A percentile compares a stretch with the other conserved stretches of the same genome.
These are phyloP conservation scores for Eutolmus rufibarbis DNA, from an alignment of 2,888 invertebrate genomes.

Conservation along the genomic window DNA sequence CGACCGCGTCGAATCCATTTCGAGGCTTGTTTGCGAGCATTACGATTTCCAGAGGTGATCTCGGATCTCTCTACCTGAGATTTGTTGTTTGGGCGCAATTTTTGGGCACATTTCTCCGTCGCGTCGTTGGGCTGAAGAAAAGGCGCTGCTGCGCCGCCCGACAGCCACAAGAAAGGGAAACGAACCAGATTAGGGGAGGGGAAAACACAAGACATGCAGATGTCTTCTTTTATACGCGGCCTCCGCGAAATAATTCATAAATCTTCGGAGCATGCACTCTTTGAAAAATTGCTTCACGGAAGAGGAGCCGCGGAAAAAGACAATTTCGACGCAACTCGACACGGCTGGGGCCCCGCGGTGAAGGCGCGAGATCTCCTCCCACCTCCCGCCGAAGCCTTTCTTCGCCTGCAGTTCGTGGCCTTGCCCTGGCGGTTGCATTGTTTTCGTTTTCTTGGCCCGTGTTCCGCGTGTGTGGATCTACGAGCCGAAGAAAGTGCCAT, in stretches of 20 bases:
- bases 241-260: slow-evolving; percentile 20
- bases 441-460: neutral
- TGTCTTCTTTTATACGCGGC: neutral
- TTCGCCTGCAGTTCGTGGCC: neutral
- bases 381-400: neutral
- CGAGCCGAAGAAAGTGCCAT: slow-evolving; percentile 13
- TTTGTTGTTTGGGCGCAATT: neutral
- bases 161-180: neutral
- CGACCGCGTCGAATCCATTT: neutral
- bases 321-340: slow-evolving; percentile 3
- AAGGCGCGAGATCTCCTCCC: neutral
- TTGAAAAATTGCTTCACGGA: slow-evolving; percentile 20
- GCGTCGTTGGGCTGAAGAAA: neutral
- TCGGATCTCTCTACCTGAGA: neutral
- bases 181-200: neutral
- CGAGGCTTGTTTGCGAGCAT: neutral
- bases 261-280: neutral
- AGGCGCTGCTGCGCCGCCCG: neutral
- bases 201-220: neutral
- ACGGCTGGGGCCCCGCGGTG: neutral
- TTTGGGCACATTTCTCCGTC: neutral
- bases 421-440: slow-evolving; percentile 2
- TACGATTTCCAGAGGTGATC: neutral
- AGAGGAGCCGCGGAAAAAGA: slow-evolving; percentile 9
- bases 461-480: slow-evolving; percentile 9